Percentiles rank a stretch among this genome's conserved stretches.
Conservation (phyloP, 2,797 vertebrate species). For the Typhlichthys eigenmanni region DNA sequence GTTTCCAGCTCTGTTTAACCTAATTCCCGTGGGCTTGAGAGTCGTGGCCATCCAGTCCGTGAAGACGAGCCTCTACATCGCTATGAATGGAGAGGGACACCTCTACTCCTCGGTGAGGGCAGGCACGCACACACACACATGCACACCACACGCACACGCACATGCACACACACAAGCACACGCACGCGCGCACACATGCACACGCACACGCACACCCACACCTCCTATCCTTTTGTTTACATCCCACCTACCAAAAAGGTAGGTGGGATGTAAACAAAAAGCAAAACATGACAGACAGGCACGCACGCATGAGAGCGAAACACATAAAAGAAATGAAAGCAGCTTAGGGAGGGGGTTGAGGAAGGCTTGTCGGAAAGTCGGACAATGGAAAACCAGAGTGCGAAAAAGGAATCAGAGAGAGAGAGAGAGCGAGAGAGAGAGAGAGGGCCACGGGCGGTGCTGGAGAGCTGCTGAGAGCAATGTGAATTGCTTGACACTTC, state of each 20-base stretch:
- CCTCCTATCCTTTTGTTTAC: too few relatives aligned
- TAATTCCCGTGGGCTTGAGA: conserved; percentile 97
- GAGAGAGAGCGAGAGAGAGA: conserved; percentile 25
- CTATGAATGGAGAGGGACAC: conserved; percentile 97
- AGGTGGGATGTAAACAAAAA: neutral
- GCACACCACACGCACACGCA: too few relatives aligned
- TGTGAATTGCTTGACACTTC: conserved; percentile 67
- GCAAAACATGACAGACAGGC: too few relatives aligned
- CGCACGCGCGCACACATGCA: neutral
- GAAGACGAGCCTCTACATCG: conserved; percentile 96
- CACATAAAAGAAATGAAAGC: neutral
- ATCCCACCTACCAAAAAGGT: too few relatives aligned
- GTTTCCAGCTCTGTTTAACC: conserved; percentile 93
- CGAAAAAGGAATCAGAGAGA: conserved; percentile 8
- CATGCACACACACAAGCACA: neutral
- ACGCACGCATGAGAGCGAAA: too few relatives aligned
- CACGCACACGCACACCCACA: neutral
- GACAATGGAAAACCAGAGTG: conserved; percentile 2
- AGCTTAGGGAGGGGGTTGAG: neutral
- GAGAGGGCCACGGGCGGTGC: neutral
- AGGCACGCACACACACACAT: neutral
- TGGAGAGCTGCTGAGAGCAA: conserved; percentile 5
- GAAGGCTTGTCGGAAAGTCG: neutral
- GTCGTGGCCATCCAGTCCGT: conserved; percentile 98
- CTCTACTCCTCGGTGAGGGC: conserved; percentile 96